Evolutionary conservation across 2,888 invertebrate species (phyloP).

Genomic region (Schizaphis graminum): DNA sequence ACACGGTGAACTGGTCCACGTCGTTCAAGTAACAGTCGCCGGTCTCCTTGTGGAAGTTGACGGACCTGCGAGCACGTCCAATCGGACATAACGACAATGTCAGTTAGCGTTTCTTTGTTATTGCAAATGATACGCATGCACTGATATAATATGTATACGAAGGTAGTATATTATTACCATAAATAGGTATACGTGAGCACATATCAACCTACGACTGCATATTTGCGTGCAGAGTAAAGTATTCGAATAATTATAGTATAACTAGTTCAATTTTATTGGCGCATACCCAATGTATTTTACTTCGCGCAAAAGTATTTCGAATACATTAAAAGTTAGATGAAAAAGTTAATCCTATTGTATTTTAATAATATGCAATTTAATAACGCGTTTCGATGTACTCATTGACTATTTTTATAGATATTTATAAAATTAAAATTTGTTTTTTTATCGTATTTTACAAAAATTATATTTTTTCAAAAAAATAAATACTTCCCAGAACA

Average conservation of each 20-base stretch:
- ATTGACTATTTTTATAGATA: not conserved
- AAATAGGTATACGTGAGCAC: too few relatives aligned
- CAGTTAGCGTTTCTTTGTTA: not conserved
- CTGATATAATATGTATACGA: not conserved
- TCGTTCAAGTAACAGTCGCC: slow-evolving; percentile 71
- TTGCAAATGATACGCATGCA: not conserved
- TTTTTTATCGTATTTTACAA: not conserved
- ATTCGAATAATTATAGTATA: not conserved
- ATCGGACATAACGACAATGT: not conserved
- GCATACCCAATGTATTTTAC: not conserved
- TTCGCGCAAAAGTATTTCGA: not conserved
- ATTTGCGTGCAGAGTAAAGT: not conserved
- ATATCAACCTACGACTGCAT: not conserved
- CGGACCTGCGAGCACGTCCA: slow-evolving; percentile 69
- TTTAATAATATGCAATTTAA: not conserved
- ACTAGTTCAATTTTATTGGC: not conserved
- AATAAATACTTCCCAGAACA: not conserved
- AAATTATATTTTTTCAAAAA: not conserved
- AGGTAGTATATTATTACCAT: not conserved
- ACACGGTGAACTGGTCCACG: slow-evolving; percentile 71
- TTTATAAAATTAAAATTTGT: not conserved
- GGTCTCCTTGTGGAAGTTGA: slow-evolving; percentile 70
- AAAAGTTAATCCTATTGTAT: not conserved
- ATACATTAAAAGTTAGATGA: not conserved
- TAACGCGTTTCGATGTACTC: not conserved